Evolutionary conservation across 2,797 vertebrate species (phyloP).

Genomic region (Mormyrops attenuatus): DNA sequence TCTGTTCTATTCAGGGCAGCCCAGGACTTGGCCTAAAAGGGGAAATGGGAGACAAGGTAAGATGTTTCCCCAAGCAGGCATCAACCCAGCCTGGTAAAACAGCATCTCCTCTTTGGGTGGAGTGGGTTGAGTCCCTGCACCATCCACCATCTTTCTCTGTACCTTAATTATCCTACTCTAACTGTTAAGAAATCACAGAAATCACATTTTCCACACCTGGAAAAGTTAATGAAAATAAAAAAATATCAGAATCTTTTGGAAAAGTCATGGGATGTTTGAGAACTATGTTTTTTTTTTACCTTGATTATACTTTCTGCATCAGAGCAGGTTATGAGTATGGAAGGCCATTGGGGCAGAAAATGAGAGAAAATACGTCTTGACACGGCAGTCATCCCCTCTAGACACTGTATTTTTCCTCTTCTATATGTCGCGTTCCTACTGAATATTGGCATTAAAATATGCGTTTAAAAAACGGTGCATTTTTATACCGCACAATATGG

Average conservation of each 20-base stretch:
- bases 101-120: not conserved
- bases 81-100: not conserved
- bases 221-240: no score
- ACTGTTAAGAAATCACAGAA: no score
- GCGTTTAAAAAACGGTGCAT: no score
- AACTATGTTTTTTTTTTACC: not conserved
- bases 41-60: slow-evolving; percentile 90
- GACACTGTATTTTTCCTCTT: not conserved
- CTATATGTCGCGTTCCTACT: not conserved
- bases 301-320: not conserved
- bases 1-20: slow-evolving; percentile 71
- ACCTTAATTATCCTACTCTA: not conserved
- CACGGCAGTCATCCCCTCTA: not conserved
- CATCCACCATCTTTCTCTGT: not conserved
- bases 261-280: no score
- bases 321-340: not conserved
- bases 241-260: no score
- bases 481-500: not conserved
- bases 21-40: slow-evolving; percentile 77
- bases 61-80: slow-evolving; percentile 7
- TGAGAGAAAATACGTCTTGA: not conserved
- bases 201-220: no score
- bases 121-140: not conserved
- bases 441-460: not conserved
- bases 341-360: not conserved